A percentile compares a stretch with the other conserved stretches of the same genome.
These are phyloP conservation scores for Aphis craccivora DNA, from an alignment of 1,140 invertebrate species.

Conservation along the genomic window DNA sequence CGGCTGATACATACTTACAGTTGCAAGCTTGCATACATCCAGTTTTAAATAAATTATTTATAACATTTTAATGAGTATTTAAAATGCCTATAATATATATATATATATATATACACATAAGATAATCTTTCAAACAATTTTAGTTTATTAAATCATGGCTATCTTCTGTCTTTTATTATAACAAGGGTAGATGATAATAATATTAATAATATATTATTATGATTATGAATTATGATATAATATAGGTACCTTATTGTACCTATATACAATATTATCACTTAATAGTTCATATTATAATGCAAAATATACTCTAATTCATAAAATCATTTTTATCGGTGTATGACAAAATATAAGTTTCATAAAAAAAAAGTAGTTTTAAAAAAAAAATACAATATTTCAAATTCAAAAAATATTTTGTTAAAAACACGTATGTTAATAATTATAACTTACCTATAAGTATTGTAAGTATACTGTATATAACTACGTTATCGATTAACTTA, in stretches of 20 bases:
- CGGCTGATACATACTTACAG: too few species aligned
- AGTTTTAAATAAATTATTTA: neutral
- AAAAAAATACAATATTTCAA: neutral
- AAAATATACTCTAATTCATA: neutral
- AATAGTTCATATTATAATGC: neutral
- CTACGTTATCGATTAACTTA: neutral
- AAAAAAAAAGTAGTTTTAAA: too few species aligned
- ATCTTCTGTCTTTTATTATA: too few species aligned
- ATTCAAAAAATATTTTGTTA: neutral
- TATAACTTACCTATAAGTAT: too few species aligned
- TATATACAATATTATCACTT: neutral
- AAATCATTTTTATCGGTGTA: neutral
- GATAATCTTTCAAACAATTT: neutral
- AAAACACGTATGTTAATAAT: neutral
- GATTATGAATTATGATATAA: too few species aligned
- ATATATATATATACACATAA: too few species aligned
- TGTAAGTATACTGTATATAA: neutral
- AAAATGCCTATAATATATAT: neutral
- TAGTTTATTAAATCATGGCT: neutral
- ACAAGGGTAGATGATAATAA: neutral
- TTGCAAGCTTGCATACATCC: neutral
- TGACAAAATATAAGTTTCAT: neutral
- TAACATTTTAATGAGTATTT: neutral
- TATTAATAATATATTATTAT: too few species aligned
- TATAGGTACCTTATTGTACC: too few species aligned